A percentile compares a stretch with the other conserved stretches of the same genome.
Evolutionary conservation across 2,113 vertebrate genomes (phyloP).

Genomic region (Arizona elegans): DNA sequence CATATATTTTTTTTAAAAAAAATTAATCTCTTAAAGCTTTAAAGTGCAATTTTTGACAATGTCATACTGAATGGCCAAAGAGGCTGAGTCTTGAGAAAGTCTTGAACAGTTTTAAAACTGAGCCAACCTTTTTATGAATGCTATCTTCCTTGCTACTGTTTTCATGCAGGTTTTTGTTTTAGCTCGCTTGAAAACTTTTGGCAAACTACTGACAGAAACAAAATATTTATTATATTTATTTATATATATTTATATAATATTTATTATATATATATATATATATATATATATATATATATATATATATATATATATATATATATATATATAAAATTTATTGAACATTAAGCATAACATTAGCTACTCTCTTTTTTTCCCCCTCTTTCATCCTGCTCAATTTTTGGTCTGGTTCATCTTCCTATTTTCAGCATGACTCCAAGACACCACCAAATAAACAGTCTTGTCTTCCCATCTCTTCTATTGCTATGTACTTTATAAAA

Average conservation of each 20-base stretch:
- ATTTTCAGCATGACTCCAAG: not conserved
- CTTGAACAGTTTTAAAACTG: not conserved
- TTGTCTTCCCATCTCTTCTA: not conserved
- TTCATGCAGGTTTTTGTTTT: not conserved
- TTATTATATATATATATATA: not conserved
- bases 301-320: too few relatives aligned
- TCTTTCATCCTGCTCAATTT: not conserved
- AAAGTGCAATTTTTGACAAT: not conserved
- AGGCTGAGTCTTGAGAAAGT: not conserved
- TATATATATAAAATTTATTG: not conserved
- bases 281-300: too few relatives aligned
- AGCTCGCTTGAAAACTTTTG: not conserved
- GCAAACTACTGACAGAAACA: not conserved
- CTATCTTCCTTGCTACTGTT: not conserved
- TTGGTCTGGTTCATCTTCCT: not conserved
- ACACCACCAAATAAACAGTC: not conserved
- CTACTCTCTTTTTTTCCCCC: not conserved
- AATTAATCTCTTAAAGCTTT: not conserved
- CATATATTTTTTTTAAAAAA: not conserved
- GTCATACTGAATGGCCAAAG: not conserved
- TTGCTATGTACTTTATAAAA: not conserved
- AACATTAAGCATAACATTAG: not conserved
- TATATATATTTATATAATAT: not conserved
- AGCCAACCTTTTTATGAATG: not conserved
- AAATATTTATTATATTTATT: not conserved